These are phyloP conservation scores for Phymanthus crucifer DNA, from an alignment of 92 coral and sea anemone species.

Conservation along the genomic window DNA sequence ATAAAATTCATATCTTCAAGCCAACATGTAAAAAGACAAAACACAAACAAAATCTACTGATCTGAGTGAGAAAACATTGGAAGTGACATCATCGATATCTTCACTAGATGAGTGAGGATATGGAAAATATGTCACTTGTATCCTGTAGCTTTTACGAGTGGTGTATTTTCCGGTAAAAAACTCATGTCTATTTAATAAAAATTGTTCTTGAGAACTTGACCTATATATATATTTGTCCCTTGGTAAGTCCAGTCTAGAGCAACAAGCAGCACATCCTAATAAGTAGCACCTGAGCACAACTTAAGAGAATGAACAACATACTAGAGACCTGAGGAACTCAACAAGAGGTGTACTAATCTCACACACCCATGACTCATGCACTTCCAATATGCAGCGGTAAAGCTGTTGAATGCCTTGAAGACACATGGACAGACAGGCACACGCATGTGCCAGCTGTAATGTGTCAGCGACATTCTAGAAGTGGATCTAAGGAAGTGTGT, in stretches of 20 bases:
- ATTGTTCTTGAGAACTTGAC: too few species aligned
- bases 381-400: constrained; percentile 91
- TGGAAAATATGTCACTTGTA: too few species aligned
- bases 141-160: too few species aligned
- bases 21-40: too few species aligned
- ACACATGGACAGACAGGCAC: constrained; percentile 48
- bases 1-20: too few species aligned
- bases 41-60: too few species aligned
- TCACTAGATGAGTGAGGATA: too few species aligned
- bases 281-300: constrained; percentile 6
- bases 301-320: constrained; percentile 3
- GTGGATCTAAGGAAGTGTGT: constrained; percentile 99
- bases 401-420: constrained; percentile 71
- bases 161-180: too few species aligned
- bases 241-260: constrained; percentile 39
- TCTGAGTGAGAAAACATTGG: too few species aligned
- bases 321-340: constrained; percentile 34
- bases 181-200: too few species aligned
- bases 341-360: constrained; percentile 73
- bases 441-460: constrained; percentile 23
- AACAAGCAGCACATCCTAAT: constrained; percentile 17
- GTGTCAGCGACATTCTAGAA: constrained; percentile 60
- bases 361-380: constrained; percentile 97
- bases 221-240: constrained; percentile 23
- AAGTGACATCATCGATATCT: too few species aligned